phyloP scores from a whole-genome alignment of 1,140 invertebrate species.

The Diachasma alloeum region DNA sequence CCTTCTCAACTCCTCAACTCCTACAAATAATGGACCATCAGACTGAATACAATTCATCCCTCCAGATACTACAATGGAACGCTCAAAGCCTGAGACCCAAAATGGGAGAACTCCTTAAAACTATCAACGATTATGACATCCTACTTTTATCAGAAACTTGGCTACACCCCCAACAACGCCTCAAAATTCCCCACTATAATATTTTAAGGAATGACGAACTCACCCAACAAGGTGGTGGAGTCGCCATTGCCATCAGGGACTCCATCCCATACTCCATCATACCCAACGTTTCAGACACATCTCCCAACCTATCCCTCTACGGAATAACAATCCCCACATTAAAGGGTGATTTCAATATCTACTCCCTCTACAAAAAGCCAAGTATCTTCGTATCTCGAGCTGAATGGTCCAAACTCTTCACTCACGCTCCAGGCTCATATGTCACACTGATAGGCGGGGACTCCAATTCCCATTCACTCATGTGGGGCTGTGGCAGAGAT shows the following conservation, averaged over 20 bases:
- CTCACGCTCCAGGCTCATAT: neutral
- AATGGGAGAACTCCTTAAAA: constrained; percentile 13
- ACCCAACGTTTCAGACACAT: neutral
- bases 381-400: neutral
- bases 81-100: constrained; percentile 14
- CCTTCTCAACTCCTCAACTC: neutral
- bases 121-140: constrained; percentile 8
- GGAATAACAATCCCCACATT: neutral
- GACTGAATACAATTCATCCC: neutral
- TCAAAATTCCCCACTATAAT: constrained; percentile 17
- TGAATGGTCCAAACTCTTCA: neutral
- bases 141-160: constrained; percentile 19
- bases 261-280: neutral
- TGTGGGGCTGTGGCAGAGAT: constrained; percentile 16
- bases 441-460: constrained; percentile 23
- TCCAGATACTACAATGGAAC: constrained; percentile 17
- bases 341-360: neutral
- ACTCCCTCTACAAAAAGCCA: neutral
- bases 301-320: neutral
- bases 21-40: neutral
- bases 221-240: neutral
- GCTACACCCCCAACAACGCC: neutral
- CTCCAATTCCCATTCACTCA: constrained; percentile 26
- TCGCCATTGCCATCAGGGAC: constrained; percentile 18
- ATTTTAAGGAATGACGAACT: constrained; percentile 25